These are phyloP conservation scores for Heloderma charlesbogerti DNA, from an alignment of 2,113 vertebrate genomes.

Conservation along the genomic window DNA sequence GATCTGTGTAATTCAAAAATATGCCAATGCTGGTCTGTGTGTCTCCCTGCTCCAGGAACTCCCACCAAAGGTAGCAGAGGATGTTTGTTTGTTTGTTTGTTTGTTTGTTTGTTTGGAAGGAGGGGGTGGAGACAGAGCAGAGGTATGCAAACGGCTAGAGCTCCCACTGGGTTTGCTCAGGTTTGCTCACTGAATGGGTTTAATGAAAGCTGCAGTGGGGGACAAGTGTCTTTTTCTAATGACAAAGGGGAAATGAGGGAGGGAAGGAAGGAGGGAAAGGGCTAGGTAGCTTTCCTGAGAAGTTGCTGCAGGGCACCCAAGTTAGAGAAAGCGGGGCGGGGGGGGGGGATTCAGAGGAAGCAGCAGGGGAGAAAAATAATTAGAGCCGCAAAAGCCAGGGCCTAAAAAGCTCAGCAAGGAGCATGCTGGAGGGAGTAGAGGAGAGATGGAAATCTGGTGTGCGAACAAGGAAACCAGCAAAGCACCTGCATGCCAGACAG, in stretches of 20 bases:
- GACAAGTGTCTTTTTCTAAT: slow-evolving; percentile 57
- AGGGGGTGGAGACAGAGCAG: slow-evolving; percentile 16
- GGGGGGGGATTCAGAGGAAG: slow-evolving; percentile 71
- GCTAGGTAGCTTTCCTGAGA: slow-evolving; percentile 57
- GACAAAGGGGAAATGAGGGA: slow-evolving; percentile 32
- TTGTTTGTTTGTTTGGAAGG: background rate
- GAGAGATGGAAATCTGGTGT: slow-evolving; percentile 58
- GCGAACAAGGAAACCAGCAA: slow-evolving; percentile 34
- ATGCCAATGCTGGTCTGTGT: no score
- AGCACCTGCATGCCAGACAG: slow-evolving; percentile 24
- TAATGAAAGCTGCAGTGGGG: slow-evolving; percentile 63
- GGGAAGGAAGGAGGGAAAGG: slow-evolving; percentile 15
- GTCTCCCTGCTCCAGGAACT: background rate
- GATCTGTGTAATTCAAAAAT: background rate
- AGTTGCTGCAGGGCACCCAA: slow-evolving; percentile 48
- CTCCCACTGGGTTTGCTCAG: no score
- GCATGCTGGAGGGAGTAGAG: slow-evolving; percentile 59
- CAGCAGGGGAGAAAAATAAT: slow-evolving; percentile 74
- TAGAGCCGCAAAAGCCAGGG: slow-evolving; percentile 33
- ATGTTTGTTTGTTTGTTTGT: background rate
- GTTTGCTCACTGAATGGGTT: slow-evolving; percentile 55
- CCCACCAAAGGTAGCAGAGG: background rate
- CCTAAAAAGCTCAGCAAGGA: slow-evolving; percentile 63
- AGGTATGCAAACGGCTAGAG: slow-evolving; percentile 40
- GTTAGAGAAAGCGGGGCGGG: slow-evolving; percentile 38